Percentiles rank a stretch among this genome's conserved stretches.
These are phyloP conservation scores for Myotis davidii DNA, from an alignment of 2,113 vertebrate species.

Conservation along the genomic window DNA sequence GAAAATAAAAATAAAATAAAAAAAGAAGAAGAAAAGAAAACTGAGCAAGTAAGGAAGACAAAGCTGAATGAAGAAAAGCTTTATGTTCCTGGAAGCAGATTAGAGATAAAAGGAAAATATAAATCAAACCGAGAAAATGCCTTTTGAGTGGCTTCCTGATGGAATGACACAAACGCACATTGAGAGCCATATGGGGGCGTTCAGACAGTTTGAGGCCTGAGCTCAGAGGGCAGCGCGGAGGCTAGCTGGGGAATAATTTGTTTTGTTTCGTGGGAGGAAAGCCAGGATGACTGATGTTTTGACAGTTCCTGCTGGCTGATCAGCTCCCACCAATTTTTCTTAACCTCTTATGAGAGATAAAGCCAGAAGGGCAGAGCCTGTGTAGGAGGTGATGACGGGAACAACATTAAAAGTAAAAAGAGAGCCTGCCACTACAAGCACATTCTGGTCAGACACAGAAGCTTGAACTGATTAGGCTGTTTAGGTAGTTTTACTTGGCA, in stretches of 20 bases:
- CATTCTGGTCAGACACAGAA: conserved; percentile 3
- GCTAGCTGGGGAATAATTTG: conserved; percentile 76
- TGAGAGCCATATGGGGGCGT: conserved; percentile 78
- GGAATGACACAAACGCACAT: conserved; percentile 66
- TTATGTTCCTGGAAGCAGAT: not conserved
- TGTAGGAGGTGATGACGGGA: conserved; percentile 46
- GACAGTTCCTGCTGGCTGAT: conserved; percentile 80
- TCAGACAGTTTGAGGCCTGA: conserved; percentile 78
- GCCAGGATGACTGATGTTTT: conserved; percentile 71
- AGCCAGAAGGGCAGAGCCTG: conserved; percentile 55
- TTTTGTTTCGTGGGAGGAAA: conserved; percentile 82
- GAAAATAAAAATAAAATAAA: not conserved
- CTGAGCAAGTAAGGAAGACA: not conserved
- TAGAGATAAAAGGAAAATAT: conserved; percentile 77
- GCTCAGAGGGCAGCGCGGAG: conserved; percentile 74
- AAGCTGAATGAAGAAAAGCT: conserved; percentile 19
- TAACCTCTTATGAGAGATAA: conserved; percentile 77
- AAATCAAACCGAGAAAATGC: conserved; percentile 78
- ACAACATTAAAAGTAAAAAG: conserved; percentile 21
- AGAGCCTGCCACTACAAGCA: conserved; percentile 25
- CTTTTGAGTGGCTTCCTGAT: conserved; percentile 71
- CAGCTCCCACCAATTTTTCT: conserved; percentile 76
- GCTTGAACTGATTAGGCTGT: not conserved
- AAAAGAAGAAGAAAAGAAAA: not conserved
- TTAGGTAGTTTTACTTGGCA: not conserved